Base-by-base conservation (phyloP, 2,113 vertebrate genomes). In the Sylvia atricapilla region DNA sequence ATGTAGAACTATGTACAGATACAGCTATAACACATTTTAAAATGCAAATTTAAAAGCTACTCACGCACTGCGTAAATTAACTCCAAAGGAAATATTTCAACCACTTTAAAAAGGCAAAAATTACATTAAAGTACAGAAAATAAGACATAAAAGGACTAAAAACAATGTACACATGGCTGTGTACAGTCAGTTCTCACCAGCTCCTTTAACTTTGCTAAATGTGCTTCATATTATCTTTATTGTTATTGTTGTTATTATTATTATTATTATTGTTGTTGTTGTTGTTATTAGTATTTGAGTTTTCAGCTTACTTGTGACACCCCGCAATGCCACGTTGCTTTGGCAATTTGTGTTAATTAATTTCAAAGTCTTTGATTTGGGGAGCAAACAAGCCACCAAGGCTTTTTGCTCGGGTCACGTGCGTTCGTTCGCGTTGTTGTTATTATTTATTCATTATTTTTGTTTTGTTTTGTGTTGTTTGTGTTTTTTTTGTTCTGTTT, bases 371-470 rank as follows among this genome's bases (percentile, higher is more conserved):
- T 69, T 83, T 70, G 64, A 75, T 96, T 95, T 94, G 82, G 59
- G 49, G 91, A 66, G 72, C 59, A 84, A 73, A 41, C 39, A 46
- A 96, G 87, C 77, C 97, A 78, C 73, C 31, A 30, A 22, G 52
- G 73, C 60, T 78, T 94, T 75, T 80, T 9, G 44, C 93, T 97
- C 86, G 31, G 31, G 46, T 95, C 90, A 89, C 24, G 5, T 93
- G 56, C 75, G 47, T 84, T 70, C 62, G 84, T 87, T 96, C 64
- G 31, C 92, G 60, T 89, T 92, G 69, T 47, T 77, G 30, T 79
- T 93, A 28, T 94, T 85, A 67, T 96, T 97, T 80, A 67, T n/a
- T 86, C 94, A 90, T 95, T 94, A 87, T 67, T 94, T 59, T 84
- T 90, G 43, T 1, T 83, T 94, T 81, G 15, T 2, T 80, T 81